Evolutionary conservation across 2,888 invertebrate genomes (phyloP).

Genomic region (Drosophila anomalata): DNA sequence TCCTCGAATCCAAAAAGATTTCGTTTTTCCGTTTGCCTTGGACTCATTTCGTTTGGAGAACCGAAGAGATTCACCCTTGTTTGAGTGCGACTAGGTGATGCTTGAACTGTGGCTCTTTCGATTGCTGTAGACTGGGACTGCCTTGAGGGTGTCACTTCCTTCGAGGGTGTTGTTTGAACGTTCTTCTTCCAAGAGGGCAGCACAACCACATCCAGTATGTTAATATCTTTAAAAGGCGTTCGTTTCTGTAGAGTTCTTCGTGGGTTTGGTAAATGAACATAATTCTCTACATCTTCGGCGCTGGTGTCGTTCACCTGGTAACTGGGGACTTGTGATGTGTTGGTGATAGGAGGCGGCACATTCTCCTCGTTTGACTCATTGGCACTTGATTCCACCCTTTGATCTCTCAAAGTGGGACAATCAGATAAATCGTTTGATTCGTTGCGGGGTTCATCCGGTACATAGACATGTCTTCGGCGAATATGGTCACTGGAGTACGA

Average conservation of each 20-base stretch:
- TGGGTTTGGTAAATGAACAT: constrained; percentile 73
- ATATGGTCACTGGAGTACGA: constrained; percentile 82
- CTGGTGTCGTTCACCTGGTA: constrained; percentile 50
- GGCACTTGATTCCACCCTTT: background rate
- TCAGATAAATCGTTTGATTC: constrained; percentile 5
- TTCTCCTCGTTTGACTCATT: constrained; percentile 81
- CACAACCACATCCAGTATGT: constrained; percentile 77
- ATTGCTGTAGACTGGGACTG: background rate
- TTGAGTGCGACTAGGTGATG: constrained; percentile 14
- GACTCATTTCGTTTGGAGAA: constrained; percentile 9
- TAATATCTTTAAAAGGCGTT: constrained; percentile 79
- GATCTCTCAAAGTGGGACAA: constrained; percentile 5
- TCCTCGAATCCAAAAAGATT: constrained; percentile 81
- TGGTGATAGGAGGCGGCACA: constrained; percentile 59
- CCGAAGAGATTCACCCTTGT: constrained; percentile 19
- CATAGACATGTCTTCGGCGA: constrained; percentile 58
- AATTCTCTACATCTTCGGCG: constrained; percentile 46
- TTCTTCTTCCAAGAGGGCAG: constrained; percentile 74
- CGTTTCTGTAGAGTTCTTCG: constrained; percentile 67
- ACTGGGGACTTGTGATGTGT: background rate
- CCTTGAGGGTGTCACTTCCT: constrained; percentile 4
- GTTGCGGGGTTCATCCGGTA: constrained; percentile 40
- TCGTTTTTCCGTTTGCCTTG: background rate
- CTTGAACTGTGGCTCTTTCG: background rate
- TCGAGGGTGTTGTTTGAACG: constrained; percentile 20